Conservation (phyloP, 2,797 vertebrate species). For the Bufotes viridis region DNA sequence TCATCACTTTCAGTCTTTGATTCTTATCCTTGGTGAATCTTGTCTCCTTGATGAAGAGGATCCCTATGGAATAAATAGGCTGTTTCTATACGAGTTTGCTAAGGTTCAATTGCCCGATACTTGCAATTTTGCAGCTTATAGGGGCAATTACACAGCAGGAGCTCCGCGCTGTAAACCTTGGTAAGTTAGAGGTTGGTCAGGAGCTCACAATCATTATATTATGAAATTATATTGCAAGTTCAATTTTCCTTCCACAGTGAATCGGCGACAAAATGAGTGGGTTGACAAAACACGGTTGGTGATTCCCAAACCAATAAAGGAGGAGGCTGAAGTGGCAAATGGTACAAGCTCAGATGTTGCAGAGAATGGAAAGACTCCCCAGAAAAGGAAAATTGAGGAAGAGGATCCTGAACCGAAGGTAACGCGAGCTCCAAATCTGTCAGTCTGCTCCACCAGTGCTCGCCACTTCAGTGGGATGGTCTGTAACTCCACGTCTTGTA, state of each 20-base stretch:
- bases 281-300: constrained; percentile 58
- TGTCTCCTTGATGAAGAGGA: background rate
- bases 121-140: background rate
- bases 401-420: constrained; percentile 52
- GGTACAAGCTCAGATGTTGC: background rate
- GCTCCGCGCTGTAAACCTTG: background rate
- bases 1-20: background rate
- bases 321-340: constrained; percentile 15
- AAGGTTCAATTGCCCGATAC: background rate
- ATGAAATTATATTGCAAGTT: constrained; percentile 52
- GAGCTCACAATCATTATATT: background rate
- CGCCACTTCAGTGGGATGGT: background rate
- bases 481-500: background rate
- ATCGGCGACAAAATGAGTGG: constrained; percentile 58
- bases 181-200: background rate
- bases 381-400: constrained; percentile 43
- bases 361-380: constrained; percentile 1
- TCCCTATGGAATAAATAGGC: background rate
- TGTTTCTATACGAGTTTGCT: background rate
- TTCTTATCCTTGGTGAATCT: background rate
- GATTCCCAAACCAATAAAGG: constrained; percentile 35
- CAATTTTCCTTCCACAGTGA: constrained; percentile 53
- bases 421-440: constrained; percentile 39
- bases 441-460: background rate
- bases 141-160: background rate